Evolutionary conservation across 2,888 invertebrate species (phyloP).

Genomic region (Conchocele bisecta): DNA sequence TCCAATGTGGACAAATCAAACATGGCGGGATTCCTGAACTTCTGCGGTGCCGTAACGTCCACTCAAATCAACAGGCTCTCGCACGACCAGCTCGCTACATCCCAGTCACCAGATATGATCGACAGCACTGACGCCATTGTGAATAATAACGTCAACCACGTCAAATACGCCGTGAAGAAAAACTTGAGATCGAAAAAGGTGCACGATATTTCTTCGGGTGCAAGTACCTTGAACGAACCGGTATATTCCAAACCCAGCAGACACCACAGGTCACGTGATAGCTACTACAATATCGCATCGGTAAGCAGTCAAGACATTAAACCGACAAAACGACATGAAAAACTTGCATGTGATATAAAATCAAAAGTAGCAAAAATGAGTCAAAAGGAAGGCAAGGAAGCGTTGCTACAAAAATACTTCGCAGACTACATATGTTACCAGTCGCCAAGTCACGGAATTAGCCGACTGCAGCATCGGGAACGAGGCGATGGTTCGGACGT

Average conservation of each 20-base stretch:
- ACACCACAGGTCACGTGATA: too few relatives aligned
- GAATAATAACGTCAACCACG: constrained; percentile 29
- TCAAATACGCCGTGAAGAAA: constrained; percentile 51
- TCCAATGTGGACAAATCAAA: constrained; percentile 12
- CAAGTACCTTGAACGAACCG: too few relatives aligned
- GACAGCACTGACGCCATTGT: neutral
- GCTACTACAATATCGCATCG: too few relatives aligned
- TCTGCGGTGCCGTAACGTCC: constrained; percentile 24
- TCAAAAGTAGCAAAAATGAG: constrained; percentile 31
- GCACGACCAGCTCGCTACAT: neutral
- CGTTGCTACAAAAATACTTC: constrained; percentile 48
- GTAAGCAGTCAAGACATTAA: too few relatives aligned
- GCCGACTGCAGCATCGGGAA: constrained; percentile 24
- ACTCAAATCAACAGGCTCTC: constrained; percentile 29
- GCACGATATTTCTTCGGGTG: too few relatives aligned
- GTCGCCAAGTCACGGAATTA: constrained; percentile 24
- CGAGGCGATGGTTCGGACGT: constrained; percentile 51
- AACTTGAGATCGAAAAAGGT: constrained; percentile 36
- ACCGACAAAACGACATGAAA: constrained; percentile 26
- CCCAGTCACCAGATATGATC: neutral
- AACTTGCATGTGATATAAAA: constrained; percentile 37
- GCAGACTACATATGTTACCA: constrained; percentile 45
- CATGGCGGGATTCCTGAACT: constrained; percentile 13
- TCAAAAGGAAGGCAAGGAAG: constrained; percentile 48
- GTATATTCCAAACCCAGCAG: too few relatives aligned